phyloP scores from a whole-genome alignment of 2,797 vertebrate species.

The Oceanodroma leucorhoa region DNA sequence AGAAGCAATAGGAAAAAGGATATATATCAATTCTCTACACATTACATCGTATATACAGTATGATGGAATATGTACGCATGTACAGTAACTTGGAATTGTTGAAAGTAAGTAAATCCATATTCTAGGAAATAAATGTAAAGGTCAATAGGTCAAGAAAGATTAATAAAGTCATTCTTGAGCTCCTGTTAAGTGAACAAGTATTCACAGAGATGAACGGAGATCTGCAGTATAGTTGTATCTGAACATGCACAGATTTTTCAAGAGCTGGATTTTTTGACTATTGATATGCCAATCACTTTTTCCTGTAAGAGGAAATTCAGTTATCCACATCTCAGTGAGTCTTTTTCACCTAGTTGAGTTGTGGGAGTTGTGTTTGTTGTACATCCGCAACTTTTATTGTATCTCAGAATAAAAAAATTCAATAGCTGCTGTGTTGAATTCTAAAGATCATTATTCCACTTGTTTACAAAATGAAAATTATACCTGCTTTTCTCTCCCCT shows the following conservation, averaged over 20 bases:
- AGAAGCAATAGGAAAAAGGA: background rate
- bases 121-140: background rate
- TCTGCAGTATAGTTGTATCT: background rate
- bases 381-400: background rate
- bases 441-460: slow-evolving; percentile 14
- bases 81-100: background rate
- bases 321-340: background rate
- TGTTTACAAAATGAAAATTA: slow-evolving; percentile 38
- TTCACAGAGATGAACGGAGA: background rate
- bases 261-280: background rate
- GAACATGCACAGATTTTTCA: background rate
- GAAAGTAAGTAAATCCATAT: background rate
- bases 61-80: background rate
- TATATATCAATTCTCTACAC: background rate
- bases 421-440: slow-evolving; percentile 4
- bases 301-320: background rate
- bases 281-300: slow-evolving; percentile 23
- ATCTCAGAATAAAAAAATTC: background rate
- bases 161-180: background rate
- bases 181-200: background rate
- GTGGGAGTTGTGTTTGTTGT: slow-evolving; percentile 4
- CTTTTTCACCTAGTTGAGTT: background rate
- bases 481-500: background rate
- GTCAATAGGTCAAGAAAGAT: background rate
- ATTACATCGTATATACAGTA: background rate